phyloP scores from a whole-genome alignment of 1,140 invertebrate genomes.

The Dendrolimus kikuchii region DNA sequence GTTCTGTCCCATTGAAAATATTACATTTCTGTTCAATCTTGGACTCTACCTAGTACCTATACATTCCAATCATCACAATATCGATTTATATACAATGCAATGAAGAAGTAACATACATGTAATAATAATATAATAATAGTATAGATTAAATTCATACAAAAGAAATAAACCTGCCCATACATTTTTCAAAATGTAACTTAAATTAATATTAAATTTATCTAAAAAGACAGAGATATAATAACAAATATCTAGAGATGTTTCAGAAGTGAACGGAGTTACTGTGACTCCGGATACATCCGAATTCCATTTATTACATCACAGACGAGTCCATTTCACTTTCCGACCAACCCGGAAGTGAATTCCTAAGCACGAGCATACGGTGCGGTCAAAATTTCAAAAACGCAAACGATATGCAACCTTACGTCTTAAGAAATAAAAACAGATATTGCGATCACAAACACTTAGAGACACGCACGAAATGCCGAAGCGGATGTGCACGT shows the following conservation, averaged over 20 bases:
- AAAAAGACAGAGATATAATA: slow-evolving; percentile 36
- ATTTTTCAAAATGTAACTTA: no score
- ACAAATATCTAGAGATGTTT: slow-evolving; percentile 62
- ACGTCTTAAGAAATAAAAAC: slow-evolving; percentile 23
- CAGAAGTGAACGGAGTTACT: slow-evolving; percentile 66
- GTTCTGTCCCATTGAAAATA: no score
- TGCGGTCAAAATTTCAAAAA: slow-evolving; percentile 41
- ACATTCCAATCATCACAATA: no score
- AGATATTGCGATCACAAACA: slow-evolving; percentile 27
- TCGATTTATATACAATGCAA: no score
- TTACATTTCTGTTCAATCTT: no score
- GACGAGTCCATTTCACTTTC: slow-evolving; percentile 71
- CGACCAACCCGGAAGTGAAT: slow-evolving; percentile 71
- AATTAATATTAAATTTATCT: no score
- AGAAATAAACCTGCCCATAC: no score
- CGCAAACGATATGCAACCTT: slow-evolving; percentile 30
- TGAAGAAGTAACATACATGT: no score
- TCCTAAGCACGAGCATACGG: slow-evolving; percentile 68
- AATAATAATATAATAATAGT: no score
- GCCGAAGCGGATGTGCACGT: slow-evolving; percentile 66
- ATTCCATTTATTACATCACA: slow-evolving; percentile 68
- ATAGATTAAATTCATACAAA: no score
- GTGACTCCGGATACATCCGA: slow-evolving; percentile 68
- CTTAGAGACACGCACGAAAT: slow-evolving; percentile 53
- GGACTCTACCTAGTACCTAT: no score